These are phyloP conservation scores for Asteroscopus sphinx DNA, from an alignment of 2,888 invertebrate species.

Conservation along the genomic window DNA sequence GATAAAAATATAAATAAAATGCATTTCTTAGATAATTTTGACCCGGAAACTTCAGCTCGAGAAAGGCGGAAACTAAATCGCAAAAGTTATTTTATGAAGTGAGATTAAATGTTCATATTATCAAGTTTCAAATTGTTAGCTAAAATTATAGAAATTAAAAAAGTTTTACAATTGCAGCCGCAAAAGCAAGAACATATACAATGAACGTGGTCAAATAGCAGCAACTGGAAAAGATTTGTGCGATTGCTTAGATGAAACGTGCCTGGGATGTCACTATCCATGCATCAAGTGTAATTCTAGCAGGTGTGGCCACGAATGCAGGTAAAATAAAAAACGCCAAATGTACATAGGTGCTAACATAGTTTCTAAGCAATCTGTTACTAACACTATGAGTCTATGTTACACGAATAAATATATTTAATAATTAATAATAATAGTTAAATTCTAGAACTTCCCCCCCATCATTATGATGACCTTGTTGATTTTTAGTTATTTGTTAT, in stretches of 20 bases:
- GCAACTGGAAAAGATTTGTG: constrained; percentile 93
- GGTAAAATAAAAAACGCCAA: constrained; percentile 79
- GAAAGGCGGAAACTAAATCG: constrained; percentile 94
- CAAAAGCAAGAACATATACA: constrained; percentile 91
- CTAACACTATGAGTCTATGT: too few species aligned
- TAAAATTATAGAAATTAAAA: neutral
- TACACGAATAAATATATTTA: too few species aligned
- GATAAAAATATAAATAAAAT: constrained; percentile 49
- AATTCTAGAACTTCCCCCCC: too few species aligned
- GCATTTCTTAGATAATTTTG: constrained; percentile 91
- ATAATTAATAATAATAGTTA: too few species aligned
- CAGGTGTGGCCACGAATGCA: constrained; percentile 95
- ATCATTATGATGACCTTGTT: too few species aligned
- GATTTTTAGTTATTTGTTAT: too few species aligned
- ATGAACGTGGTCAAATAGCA: constrained; percentile 92
- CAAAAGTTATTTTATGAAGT: constrained; percentile 87
- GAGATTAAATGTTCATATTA: constrained; percentile 33
- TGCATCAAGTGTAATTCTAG: constrained; percentile 93
- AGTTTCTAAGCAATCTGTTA: too few species aligned
- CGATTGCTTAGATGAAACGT: constrained; percentile 94
- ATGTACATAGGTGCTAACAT: too few species aligned
- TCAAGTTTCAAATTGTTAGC: neutral
- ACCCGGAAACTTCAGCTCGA: constrained; percentile 94
- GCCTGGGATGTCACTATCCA: constrained; percentile 96
- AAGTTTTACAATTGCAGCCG: constrained; percentile 71